Conservation (phyloP, 2,888 invertebrate species). For the Seladonia tumulorum region DNA sequence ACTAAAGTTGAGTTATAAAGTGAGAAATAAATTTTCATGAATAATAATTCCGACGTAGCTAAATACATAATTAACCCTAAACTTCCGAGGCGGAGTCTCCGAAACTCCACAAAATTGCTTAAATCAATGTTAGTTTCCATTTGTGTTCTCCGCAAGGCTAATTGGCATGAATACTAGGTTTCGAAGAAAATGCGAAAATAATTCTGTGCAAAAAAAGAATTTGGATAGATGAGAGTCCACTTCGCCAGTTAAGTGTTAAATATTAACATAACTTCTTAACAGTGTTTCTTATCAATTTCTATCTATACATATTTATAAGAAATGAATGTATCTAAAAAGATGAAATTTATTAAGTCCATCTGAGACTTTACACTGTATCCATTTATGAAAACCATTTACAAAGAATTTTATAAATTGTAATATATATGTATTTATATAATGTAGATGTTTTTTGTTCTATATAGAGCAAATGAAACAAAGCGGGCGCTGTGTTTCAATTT, state of each 20-base stretch:
- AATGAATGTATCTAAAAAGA: constrained; percentile 53
- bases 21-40: constrained; percentile 30
- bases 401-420: constrained; percentile 39
- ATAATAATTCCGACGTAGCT: constrained; percentile 34
- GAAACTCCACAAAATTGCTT: background rate
- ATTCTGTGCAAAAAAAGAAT: background rate
- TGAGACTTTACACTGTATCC: constrained; percentile 51
- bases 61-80: constrained; percentile 31
- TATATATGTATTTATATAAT: constrained; percentile 37
- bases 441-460: constrained; percentile 32
- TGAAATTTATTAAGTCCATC: constrained; percentile 53
- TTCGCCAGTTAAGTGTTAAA: background rate
- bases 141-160: background rate
- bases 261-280: constrained; percentile 42
- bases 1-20: constrained; percentile 42
- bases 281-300: constrained; percentile 38
- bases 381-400: constrained; percentile 50
- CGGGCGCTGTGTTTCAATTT: constrained; percentile 22
- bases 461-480: constrained; percentile 36
- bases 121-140: background rate
- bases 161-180: background rate
- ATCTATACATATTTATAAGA: constrained; percentile 51
- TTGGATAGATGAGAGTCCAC: background rate
- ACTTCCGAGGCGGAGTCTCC: background rate
- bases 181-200: background rate